Conservation (phyloP, 2,888 invertebrate species). For the Aleiodes alternator region DNA sequence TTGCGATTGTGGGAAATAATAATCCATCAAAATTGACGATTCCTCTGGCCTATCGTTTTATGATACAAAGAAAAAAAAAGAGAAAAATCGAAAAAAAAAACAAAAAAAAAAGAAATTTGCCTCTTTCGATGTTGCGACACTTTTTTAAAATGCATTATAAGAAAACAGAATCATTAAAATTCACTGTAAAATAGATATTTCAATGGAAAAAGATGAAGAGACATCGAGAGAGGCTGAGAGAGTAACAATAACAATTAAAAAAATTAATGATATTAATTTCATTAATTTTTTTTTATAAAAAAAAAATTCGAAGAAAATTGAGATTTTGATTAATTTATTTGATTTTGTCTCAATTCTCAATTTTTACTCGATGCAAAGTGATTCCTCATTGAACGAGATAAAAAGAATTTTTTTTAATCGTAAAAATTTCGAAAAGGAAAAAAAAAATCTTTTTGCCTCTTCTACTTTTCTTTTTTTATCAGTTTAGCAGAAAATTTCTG, state of each 20-base stretch:
- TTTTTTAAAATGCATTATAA: not conserved
- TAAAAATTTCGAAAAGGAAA: no score
- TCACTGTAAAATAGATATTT: conserved; percentile 23
- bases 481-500: not conserved
- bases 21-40: not conserved
- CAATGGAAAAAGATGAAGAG: not conserved
- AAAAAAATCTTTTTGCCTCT: not conserved
- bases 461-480: not conserved
- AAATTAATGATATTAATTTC: conserved; percentile 4
- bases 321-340: no score
- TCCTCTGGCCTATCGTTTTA: conserved; percentile 24
- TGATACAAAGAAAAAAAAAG: conserved; percentile 25
- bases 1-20: conserved; percentile 15
- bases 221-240: conserved; percentile 16
- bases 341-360: no score
- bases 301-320: no score
- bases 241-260: conserved; percentile 2
- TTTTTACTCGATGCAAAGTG: no score
- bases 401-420: no score
- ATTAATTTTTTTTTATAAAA: not conserved
- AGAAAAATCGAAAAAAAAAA: not conserved
- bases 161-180: conserved; percentile 2
- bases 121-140: not conserved
- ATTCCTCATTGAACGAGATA: no score
- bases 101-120: not conserved